Conservation (phyloP, 2,888 invertebrate species). For the Sphecodes monilicornis region DNA sequence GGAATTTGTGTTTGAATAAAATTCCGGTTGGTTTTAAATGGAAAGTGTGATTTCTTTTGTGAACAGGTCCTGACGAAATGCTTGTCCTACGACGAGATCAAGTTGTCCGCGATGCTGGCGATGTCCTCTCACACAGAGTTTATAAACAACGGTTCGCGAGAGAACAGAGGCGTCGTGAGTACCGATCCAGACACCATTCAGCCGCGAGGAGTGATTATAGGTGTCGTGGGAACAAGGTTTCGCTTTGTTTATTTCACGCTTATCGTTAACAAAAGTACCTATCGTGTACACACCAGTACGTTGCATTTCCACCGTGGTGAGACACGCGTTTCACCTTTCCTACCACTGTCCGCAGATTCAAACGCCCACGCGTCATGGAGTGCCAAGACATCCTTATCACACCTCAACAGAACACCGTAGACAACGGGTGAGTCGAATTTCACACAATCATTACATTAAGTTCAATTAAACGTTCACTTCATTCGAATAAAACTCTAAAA, state of each 20-base stretch:
- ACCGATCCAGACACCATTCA: constrained; percentile 84
- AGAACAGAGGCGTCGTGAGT: constrained; percentile 85
- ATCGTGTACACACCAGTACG: background rate
- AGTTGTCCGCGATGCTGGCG: constrained; percentile 87
- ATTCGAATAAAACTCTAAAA: too few species aligned
- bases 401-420: constrained; percentile 85
- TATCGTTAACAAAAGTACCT: constrained; percentile 7
- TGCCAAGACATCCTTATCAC: constrained; percentile 87
- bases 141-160: constrained; percentile 87
- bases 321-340: background rate
- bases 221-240: constrained; percentile 81
- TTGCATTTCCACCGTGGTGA: background rate
- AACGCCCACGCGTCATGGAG: constrained; percentile 86
- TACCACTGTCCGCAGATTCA: constrained; percentile 81
- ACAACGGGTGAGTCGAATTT: constrained; percentile 84
- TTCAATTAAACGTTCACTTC: too few species aligned
- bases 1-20: background rate
- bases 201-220: constrained; percentile 85
- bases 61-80: constrained; percentile 85
- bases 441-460: too few species aligned
- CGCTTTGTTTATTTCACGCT: constrained; percentile 46
- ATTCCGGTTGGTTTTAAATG: background rate
- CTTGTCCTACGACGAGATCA: constrained; percentile 88
- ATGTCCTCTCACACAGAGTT: constrained; percentile 87
- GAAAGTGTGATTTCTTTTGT: background rate